A percentile compares a stretch with the other conserved stretches of the same genome.
Conservation (phyloP, 2,888 invertebrate species). For the Eledone cirrhosa region DNA sequence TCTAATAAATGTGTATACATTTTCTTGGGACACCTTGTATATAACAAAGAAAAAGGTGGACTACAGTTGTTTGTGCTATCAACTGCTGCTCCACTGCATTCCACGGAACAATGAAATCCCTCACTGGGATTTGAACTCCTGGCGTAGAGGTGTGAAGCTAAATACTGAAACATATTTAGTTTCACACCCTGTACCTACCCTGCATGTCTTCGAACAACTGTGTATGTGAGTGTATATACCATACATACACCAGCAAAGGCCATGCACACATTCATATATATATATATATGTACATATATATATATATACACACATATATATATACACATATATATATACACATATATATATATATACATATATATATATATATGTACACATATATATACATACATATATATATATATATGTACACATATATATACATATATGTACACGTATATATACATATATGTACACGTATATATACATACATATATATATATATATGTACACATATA, state of each 20-base stretch:
- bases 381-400: not conserved
- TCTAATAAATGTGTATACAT: too few relatives aligned
- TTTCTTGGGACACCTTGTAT: too few relatives aligned
- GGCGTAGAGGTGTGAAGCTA: not conserved
- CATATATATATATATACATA: not conserved
- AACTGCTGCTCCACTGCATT: too few relatives aligned
- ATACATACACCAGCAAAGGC: not conserved
- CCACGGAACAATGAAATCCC: too few relatives aligned
- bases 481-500: slow-evolving; percentile 17
- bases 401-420: not conserved
- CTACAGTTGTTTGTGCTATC: too few relatives aligned
- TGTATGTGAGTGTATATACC: too few relatives aligned
- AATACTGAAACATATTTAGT: not conserved
- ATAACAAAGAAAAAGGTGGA: too few relatives aligned
- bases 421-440: not conserved
- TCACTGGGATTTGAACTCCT: too few relatives aligned
- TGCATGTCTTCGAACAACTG: too few relatives aligned
- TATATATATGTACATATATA: not conserved
- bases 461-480: slow-evolving; percentile 8
- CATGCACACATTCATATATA: not conserved
- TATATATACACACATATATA: not conserved
- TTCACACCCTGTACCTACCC: not conserved
- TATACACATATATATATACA: not conserved
- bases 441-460: slow-evolving; percentile 13
- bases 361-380: not conserved